Evolutionary conservation across 2,113 vertebrate species (phyloP), one percentile per base, ranked within the genome.

Genomic region (Aspidoscelis tigris): DNA sequence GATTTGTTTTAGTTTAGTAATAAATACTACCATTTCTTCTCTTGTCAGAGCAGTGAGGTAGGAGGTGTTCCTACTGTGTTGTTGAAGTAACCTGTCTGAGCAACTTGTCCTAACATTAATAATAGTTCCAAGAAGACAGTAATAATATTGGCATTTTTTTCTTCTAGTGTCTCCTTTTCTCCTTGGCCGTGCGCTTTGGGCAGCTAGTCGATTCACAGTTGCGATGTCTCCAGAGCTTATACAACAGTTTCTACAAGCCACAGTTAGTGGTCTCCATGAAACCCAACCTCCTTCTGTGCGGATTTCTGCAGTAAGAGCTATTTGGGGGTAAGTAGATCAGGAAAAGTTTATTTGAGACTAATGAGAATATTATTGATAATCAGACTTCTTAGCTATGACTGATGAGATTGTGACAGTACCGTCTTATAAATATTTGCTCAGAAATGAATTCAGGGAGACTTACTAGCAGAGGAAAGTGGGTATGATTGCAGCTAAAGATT

Each of bases 171-270:
- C 98, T 84, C 98, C 98, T 11, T 99, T 99, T 88, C 97, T 99
- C 82, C 94, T 99, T 86, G 98, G 98, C 7, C 97, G 98, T 41
- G 98, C 99, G 39, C 95, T 99, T 50, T 99, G 99, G 99, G 98
- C 98, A 0, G 99, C 98, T 93, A 99, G 98, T 91, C 97, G 99
- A 3, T 99, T 99, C 87, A 99, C 98, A 0, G 97, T 98, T 24
- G 98, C 98, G 39, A 99, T 99, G 99, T 98, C 98, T 68, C 98
- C 99, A 4, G 99, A 99, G 71, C 96, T 99, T 87, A 99, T 99
- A 93, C 98, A 99, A 94, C 99, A 99, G 95, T 99, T 99, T 91
- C 96, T 99, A 11, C 98, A 99, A 87, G 98, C 98, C 70, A 99
- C 99, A 1, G 99, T 99, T 83, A 99, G 98, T 77, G 99, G 98